These are phyloP conservation scores for Rhipidura dahli DNA, from an alignment of 2,113 vertebrate species.

Conservation along the genomic window DNA sequence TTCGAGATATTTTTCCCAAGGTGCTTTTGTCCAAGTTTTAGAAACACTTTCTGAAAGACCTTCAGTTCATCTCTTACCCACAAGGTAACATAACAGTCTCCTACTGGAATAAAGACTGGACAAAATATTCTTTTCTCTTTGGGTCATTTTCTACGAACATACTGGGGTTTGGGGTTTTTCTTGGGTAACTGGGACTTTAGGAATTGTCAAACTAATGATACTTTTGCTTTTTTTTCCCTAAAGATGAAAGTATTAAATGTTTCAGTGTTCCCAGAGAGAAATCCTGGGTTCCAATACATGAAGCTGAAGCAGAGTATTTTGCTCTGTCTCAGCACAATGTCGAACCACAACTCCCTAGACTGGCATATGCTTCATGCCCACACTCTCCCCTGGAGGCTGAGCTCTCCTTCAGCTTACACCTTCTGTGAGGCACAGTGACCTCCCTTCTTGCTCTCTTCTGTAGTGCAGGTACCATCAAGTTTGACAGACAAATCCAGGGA, in stretches of 20 bases:
- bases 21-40: not conserved
- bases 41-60: not conserved
- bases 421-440: not conserved
- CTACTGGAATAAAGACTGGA: not conserved
- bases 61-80: not conserved
- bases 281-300: not conserved
- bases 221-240: not conserved
- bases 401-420: not conserved
- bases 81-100: not conserved
- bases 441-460: not conserved
- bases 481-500: not conserved
- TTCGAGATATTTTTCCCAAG: not conserved
- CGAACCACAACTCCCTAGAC: not conserved
- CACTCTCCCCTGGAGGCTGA: not conserved
- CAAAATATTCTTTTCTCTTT: not conserved
- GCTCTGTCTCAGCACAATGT: not conserved
- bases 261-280: not conserved
- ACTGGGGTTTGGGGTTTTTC: not conserved
- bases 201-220: not conserved
- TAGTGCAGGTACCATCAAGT: not conserved
- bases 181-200: not conserved
- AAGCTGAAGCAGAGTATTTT: not conserved
- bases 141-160: not conserved
- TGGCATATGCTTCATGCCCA: not conserved
- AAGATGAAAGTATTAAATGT: not conserved